phyloP scores from a whole-genome alignment of 1,140 invertebrate genomes.

The Bilobella aurantiaca region DNA sequence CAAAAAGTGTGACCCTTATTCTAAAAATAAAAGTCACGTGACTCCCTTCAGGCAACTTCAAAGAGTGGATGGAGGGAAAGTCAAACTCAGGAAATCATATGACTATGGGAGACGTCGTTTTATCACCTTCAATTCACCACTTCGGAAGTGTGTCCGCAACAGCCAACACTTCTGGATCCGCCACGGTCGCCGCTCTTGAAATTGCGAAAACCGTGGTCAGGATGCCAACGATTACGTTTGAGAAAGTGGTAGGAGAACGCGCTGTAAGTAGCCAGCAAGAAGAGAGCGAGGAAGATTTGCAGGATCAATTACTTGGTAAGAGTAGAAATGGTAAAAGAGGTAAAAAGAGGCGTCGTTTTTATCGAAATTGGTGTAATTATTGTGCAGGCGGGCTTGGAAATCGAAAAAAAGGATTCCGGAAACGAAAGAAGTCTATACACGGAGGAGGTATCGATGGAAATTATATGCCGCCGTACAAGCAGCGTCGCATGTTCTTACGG shows the following conservation, averaged over 20 bases:
- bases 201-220: background rate
- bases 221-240: background rate
- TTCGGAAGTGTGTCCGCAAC: background rate
- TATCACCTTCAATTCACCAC: background rate
- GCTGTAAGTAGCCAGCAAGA: conserved; percentile 1
- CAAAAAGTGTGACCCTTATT: background rate
- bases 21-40: background rate
- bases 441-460: conserved; percentile 10
- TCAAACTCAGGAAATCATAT: background rate
- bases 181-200: background rate
- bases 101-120: background rate
- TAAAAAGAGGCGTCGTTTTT: too few relatives aligned
- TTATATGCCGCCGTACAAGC: conserved; percentile 32
- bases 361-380: too few relatives aligned
- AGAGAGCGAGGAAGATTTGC: conserved; percentile 17
- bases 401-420: conserved; percentile 19
- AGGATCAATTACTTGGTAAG: conserved; percentile 2
- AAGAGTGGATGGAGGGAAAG: conserved; percentile 3
- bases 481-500: conserved; percentile 12
- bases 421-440: conserved; percentile 21
- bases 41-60: background rate
- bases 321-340: too few relatives aligned
- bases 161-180: background rate
- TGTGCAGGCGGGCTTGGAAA: too few relatives aligned
- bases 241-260: conserved; percentile 8